phyloP scores from a whole-genome alignment of 2,888 invertebrate species.

The Sussaba pulchella region DNA sequence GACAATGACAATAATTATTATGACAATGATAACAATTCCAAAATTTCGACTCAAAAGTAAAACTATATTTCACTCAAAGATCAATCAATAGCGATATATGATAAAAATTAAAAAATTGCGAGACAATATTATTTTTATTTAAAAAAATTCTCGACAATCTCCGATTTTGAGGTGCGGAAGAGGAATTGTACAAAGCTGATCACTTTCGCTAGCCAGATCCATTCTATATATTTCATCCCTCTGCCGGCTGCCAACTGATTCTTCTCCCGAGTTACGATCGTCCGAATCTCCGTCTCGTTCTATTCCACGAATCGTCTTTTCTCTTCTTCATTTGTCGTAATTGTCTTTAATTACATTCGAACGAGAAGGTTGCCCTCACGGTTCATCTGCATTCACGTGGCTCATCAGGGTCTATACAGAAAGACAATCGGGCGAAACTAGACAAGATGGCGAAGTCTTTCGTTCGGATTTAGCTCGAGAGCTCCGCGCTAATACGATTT shows the following conservation, averaged over 20 bases:
- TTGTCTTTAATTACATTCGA: constrained; percentile 15
- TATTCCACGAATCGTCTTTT: constrained; percentile 5
- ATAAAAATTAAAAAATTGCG: too few relatives aligned
- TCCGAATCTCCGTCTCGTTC: background rate
- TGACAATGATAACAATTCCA: too few relatives aligned
- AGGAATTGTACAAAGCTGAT: constrained; percentile 1
- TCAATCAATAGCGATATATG: too few relatives aligned
- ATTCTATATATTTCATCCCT: background rate
- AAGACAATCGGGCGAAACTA: constrained; percentile 24
- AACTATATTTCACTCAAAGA: too few relatives aligned
- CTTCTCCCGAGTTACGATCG: constrained; percentile 2
- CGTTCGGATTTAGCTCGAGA: constrained; percentile 24
- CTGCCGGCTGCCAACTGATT: background rate
- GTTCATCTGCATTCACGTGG: constrained; percentile 19
- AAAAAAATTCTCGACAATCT: too few relatives aligned
- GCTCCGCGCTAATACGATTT: constrained; percentile 25
- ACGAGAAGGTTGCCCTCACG: constrained; percentile 2
- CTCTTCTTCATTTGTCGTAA: constrained; percentile 5
- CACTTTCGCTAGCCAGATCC: background rate
- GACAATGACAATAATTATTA: too few relatives aligned
- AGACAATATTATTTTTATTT: too few relatives aligned
- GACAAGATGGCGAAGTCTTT: constrained; percentile 5
- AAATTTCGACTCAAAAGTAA: too few relatives aligned
- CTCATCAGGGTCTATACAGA: constrained; percentile 24
- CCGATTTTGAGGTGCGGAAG: too few relatives aligned